These are phyloP conservation scores for Poecilobothrus nobilitatus DNA, from an alignment of 2,888 invertebrate genomes.

Conservation along the genomic window DNA sequence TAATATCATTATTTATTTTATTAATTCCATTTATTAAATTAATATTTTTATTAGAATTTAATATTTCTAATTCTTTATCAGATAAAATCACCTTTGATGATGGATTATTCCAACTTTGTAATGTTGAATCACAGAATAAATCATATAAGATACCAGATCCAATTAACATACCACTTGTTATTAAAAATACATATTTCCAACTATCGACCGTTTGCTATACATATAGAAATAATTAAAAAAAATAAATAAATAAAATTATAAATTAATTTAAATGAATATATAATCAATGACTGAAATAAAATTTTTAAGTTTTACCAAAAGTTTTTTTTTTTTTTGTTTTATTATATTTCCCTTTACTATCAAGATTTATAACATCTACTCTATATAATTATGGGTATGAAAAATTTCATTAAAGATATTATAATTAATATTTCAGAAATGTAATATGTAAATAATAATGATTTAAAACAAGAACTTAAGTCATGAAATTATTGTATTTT, in stretches of 20 bases:
- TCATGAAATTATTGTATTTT: too few species aligned
- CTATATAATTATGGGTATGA: too few species aligned
- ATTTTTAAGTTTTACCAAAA: neutral
- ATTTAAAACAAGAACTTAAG: too few species aligned
- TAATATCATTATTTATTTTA: conserved; percentile 5
- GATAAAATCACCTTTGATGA: conserved; percentile 15
- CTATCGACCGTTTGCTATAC: conserved; percentile 51
- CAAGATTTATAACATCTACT: too few species aligned
- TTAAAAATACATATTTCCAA: conserved; percentile 55
- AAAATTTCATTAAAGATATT: too few species aligned
- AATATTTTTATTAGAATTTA: conserved; percentile 19
- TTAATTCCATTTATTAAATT: neutral
- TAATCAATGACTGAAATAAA: neutral
- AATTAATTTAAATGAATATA: neutral
- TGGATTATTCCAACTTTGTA: conserved; percentile 52
- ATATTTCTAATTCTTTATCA: conserved; percentile 33
- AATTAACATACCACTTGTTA: conserved; percentile 47
- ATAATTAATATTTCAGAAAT: too few species aligned
- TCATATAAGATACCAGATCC: conserved; percentile 48
- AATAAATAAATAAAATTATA: conserved; percentile 13
- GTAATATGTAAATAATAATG: too few species aligned
- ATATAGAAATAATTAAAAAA: conserved; percentile 24
- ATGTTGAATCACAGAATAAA: conserved; percentile 49
- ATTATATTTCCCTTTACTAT: too few species aligned
- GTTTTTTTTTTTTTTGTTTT: neutral